A percentile compares a stretch with the other conserved stretches of the same genome.
Conservation (phyloP, 2,113 vertebrate genomes). For the Periophthalmus modestus region DNA sequence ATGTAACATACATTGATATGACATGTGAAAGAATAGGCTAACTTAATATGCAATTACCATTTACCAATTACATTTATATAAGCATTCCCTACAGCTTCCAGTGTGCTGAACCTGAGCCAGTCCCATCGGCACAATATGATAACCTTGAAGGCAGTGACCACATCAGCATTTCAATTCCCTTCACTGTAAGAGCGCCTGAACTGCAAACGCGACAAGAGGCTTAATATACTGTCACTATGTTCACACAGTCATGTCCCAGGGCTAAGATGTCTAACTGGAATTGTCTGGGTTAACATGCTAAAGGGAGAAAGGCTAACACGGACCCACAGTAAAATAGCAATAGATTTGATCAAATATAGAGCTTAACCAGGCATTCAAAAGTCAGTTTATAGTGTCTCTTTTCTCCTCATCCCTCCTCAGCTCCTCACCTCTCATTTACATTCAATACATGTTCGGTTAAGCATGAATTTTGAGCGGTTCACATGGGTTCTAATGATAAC, state of each 20-base stretch:
- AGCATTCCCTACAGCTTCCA: conserved; percentile 13
- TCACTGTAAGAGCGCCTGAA: neutral
- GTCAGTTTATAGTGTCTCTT: neutral
- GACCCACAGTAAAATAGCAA: neutral
- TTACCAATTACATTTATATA: neutral
- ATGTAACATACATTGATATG: too few relatives aligned
- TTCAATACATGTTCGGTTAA: too few relatives aligned
- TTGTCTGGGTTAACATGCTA: neutral
- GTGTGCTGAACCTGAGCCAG: conserved; percentile 30
- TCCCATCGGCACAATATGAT: conserved; percentile 53
- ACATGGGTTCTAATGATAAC: too few relatives aligned
- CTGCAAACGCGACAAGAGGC: conserved; percentile 8
- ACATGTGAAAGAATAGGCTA: too few relatives aligned
- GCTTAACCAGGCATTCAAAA: neutral
- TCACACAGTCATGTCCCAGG: neutral
- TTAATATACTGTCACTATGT: conserved; percentile 29
- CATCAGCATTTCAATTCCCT: conserved; percentile 52
- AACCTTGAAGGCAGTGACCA: conserved; percentile 40
- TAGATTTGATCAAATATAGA: too few relatives aligned
- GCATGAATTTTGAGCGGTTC: too few relatives aligned
- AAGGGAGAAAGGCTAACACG: neutral
- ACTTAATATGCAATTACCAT: neutral
- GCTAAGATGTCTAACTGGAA: neutral
- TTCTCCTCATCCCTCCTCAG: neutral
- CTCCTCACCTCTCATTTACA: too few relatives aligned